Conservation (phyloP, 2,888 invertebrate species). For the Strigamia transsilvanica region DNA sequence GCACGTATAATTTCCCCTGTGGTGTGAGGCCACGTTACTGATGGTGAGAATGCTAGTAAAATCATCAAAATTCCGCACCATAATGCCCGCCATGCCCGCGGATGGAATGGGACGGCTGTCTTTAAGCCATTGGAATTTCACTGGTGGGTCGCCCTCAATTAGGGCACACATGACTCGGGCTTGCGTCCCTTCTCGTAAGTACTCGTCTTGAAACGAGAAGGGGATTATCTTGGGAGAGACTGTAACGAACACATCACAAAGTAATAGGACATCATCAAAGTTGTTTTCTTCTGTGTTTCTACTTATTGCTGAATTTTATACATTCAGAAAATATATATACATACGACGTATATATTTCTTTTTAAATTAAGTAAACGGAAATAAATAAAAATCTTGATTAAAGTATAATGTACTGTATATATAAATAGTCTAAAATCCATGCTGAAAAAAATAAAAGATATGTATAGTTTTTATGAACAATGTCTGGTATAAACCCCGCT, state of each 20-base stretch:
- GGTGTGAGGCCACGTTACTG: constrained; percentile 52
- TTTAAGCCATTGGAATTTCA: constrained; percentile 54
- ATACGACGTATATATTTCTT: background rate
- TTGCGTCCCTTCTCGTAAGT: constrained; percentile 53
- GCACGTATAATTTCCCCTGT: constrained; percentile 54
- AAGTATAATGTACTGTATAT: no score
- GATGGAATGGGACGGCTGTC: constrained; percentile 52
- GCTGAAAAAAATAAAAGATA: background rate
- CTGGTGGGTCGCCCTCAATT: constrained; percentile 53
- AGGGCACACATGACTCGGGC: constrained; percentile 53
- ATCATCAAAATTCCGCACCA: constrained; percentile 53
- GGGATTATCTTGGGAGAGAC: constrained; percentile 54
- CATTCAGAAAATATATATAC: no score
- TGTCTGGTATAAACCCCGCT: background rate
- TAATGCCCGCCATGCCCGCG: constrained; percentile 47
- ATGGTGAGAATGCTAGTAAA: constrained; percentile 55
- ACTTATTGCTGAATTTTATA: constrained; percentile 5
- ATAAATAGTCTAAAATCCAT: background rate
- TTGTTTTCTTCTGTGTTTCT: constrained; percentile 28
- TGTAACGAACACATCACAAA: constrained; percentile 51
- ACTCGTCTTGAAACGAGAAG: constrained; percentile 54
- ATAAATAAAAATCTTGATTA: no score
- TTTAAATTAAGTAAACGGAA: background rate
- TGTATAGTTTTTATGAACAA: background rate
- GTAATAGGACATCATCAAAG: constrained; percentile 48